Evolutionary conservation across 2,888 invertebrate genomes (phyloP).

Genomic region (Electrophaes corylata): DNA sequence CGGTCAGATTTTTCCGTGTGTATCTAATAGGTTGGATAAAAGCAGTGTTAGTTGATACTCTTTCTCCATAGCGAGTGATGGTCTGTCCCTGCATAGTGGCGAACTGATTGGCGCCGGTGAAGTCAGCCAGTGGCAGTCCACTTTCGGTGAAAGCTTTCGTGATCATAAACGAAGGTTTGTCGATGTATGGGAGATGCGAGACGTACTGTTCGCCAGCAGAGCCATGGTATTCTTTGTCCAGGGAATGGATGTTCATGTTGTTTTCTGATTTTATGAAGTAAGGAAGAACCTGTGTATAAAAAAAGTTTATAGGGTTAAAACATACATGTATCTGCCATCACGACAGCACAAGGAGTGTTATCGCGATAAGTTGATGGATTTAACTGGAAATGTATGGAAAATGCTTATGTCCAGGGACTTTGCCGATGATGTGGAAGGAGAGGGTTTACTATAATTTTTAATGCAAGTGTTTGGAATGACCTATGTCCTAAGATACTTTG

Average conservation of each 20-base stretch:
- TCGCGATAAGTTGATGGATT: too few relatives aligned
- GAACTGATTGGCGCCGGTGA: constrained; percentile 79
- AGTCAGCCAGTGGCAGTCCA: constrained; percentile 83
- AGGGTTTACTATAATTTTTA: too few relatives aligned
- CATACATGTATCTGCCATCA: too few relatives aligned
- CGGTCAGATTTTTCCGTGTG: constrained; percentile 74
- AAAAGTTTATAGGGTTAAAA: too few relatives aligned
- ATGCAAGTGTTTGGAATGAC: too few relatives aligned
- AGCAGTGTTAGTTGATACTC: constrained; percentile 86
- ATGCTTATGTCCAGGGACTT: too few relatives aligned
- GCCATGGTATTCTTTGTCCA: constrained; percentile 83
- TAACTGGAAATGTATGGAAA: too few relatives aligned
- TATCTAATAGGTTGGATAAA: constrained; percentile 86
- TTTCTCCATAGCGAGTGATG: constrained; percentile 78
- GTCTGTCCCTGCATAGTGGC: constrained; percentile 85
- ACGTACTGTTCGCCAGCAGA: constrained; percentile 85
- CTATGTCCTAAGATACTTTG: too few relatives aligned
- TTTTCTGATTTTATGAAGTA: constrained; percentile 87
- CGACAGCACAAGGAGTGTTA: too few relatives aligned
- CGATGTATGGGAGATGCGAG: constrained; percentile 84
- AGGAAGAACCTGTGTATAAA: constrained; percentile 77
- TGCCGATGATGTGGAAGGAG: too few relatives aligned
- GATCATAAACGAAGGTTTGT: constrained; percentile 79
- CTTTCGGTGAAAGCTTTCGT: constrained; percentile 83
- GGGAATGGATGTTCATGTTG: constrained; percentile 77